phyloP scores from a whole-genome alignment of 2,888 invertebrate species.

The Callosobruchus maculatus region DNA sequence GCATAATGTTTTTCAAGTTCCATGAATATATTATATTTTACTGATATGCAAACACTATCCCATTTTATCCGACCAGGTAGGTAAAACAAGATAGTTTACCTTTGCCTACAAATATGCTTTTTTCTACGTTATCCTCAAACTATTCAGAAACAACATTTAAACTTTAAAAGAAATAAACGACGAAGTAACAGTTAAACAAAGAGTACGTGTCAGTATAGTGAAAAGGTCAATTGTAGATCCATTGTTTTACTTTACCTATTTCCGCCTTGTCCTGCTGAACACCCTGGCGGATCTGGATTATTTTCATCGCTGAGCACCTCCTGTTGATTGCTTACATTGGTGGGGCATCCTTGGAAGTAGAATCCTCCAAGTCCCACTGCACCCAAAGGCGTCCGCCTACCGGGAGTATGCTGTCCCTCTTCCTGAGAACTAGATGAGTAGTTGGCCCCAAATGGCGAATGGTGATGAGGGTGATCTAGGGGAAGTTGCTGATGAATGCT shows the following conservation, averaged over 20 bases:
- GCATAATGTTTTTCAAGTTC: too few species aligned
- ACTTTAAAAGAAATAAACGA: too few species aligned
- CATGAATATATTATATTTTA: too few species aligned
- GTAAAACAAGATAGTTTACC: too few species aligned
- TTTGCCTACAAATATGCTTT: too few species aligned
- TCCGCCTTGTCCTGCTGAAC: slow-evolving; percentile 35
- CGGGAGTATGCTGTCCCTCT: slow-evolving; percentile 55
- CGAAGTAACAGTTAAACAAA: too few species aligned
- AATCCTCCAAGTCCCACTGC: slow-evolving; percentile 85
- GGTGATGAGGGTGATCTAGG: slow-evolving; percentile 29
- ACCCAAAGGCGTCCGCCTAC: slow-evolving; percentile 74
- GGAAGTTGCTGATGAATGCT: slow-evolving; percentile 29
- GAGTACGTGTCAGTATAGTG: too few species aligned
- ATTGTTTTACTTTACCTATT: neutral
- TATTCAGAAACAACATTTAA: too few species aligned
- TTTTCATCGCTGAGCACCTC: slow-evolving; percentile 69
- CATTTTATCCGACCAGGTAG: too few species aligned
- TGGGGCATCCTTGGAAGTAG: slow-evolving; percentile 68
- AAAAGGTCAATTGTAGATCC: too few species aligned
- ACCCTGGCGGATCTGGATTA: slow-evolving; percentile 66
- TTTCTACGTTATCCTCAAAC: too few species aligned
- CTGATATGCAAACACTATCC: too few species aligned
- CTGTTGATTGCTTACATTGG: slow-evolving; percentile 44
- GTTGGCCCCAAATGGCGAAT: neutral
- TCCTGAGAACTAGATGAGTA: slow-evolving; percentile 14